These are phyloP conservation scores for Scortum barcoo DNA, from an alignment of 2,113 vertebrate genomes.

Conservation along the genomic window DNA sequence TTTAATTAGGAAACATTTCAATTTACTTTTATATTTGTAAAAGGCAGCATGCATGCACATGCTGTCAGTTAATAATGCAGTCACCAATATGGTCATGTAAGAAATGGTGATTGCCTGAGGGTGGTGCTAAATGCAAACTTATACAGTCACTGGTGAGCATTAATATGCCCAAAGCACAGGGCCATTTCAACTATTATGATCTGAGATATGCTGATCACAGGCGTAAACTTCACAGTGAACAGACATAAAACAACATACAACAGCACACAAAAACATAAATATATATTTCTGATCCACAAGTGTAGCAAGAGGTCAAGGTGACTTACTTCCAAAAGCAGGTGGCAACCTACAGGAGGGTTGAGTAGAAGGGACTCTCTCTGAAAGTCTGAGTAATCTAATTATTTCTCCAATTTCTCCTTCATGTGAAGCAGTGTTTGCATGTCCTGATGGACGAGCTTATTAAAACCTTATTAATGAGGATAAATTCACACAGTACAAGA, in stretches of 20 bases:
- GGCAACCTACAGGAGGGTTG: neutral
- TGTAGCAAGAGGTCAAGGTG: neutral
- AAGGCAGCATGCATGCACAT: neutral
- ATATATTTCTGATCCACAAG: neutral
- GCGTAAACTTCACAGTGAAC: too few species aligned
- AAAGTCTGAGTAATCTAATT: too few species aligned
- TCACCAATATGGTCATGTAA: neutral
- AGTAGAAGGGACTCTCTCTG: neutral
- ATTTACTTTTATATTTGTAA: neutral
- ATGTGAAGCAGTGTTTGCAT: too few species aligned
- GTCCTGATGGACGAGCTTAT: too few species aligned
- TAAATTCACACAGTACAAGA: neutral
- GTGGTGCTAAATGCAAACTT: constrained; percentile 1
- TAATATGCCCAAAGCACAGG: neutral
- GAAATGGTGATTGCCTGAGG: neutral
- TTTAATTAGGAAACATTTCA: neutral
- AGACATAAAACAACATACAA: too few species aligned
- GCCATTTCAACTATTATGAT: neutral
- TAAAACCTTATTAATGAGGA: too few species aligned
- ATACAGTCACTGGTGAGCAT: neutral
- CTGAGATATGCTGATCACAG: neutral
- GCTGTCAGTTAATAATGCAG: neutral
- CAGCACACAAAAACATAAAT: too few species aligned
- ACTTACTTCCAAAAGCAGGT: too few species aligned
- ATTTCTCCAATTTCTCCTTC: too few species aligned